Percentiles rank a stretch among this genome's conserved stretches.
Evolutionary conservation across 2,113 vertebrate genomes (phyloP).

Genomic region (Melanostigma gelatinosum): DNA sequence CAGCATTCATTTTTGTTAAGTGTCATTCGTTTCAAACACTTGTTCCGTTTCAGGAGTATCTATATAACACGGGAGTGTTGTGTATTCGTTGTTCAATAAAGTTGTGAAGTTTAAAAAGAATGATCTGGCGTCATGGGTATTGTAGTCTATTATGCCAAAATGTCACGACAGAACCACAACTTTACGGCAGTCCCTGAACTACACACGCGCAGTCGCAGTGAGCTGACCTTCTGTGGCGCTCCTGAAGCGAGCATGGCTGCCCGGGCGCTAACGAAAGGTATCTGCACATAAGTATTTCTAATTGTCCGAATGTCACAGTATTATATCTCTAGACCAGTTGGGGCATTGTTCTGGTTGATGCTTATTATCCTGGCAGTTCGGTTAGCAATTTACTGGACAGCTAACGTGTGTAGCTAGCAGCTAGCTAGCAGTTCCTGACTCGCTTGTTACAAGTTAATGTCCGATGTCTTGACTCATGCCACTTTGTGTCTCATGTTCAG

Average conservation of each 20-base stretch:
- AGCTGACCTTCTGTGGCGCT: constrained; percentile 63
- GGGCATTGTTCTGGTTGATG: neutral
- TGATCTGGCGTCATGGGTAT: constrained; percentile 6
- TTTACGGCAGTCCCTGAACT: constrained; percentile 35
- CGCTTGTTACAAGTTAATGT: neutral
- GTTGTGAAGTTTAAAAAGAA: constrained; percentile 1
- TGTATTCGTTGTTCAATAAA: constrained; percentile 56
- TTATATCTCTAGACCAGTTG: fast-evolving
- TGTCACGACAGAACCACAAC: neutral
- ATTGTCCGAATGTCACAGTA: fast-evolving
- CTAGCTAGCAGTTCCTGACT: neutral
- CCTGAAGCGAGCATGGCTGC: constrained; percentile 75
- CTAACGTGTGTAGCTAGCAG: constrained; percentile 24
- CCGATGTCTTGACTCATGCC: neutral
- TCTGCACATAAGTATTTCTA: fast-evolving
- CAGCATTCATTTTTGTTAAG: neutral
- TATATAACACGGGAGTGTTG: neutral
- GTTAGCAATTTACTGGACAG: neutral
- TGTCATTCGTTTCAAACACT: neutral
- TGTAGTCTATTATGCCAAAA: constrained; percentile 29
- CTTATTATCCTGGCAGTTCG: too few species aligned
- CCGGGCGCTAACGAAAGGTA: constrained; percentile 76
- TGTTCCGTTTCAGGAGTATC: neutral
- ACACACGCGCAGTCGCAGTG: constrained; percentile 54
- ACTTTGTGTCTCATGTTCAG: constrained; percentile 41